These are phyloP conservation scores for Caenorhabditis sp. DNA, from an alignment of 2,888 invertebrate species.

Conservation along the genomic window DNA sequence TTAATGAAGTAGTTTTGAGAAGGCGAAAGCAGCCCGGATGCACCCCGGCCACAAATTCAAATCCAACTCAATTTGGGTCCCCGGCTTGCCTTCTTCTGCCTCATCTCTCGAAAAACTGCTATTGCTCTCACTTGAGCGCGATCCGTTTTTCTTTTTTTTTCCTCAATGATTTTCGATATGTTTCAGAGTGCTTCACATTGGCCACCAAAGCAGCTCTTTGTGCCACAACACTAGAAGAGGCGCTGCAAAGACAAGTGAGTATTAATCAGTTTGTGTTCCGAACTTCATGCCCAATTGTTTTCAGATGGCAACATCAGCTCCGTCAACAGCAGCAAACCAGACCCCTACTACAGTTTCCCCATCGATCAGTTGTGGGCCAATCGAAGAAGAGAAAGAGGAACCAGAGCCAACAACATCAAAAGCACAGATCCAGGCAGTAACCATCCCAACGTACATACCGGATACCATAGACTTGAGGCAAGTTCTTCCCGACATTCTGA, in stretches of 20 bases:
- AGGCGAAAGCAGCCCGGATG: conserved; percentile 30
- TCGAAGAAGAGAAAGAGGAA: conserved; percentile 57
- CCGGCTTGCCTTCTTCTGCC: conserved; percentile 8
- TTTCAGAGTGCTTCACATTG: conserved; percentile 82
- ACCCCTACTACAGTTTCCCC: conserved; percentile 61
- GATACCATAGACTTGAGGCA: conserved; percentile 59
- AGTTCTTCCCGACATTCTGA: neutral
- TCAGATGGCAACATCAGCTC: conserved; percentile 62
- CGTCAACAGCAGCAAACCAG: conserved; percentile 57
- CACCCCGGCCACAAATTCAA: conserved; percentile 45
- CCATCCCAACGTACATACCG: conserved; percentile 47
- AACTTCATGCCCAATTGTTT: neutral
- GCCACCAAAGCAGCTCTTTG: conserved; percentile 79
- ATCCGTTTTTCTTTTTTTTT: neutral
- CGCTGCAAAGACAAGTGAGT: conserved; percentile 69
- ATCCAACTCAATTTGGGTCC: conserved; percentile 55
- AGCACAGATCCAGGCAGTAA: conserved; percentile 30
- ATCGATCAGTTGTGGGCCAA: conserved; percentile 61
- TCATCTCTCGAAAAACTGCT: neutral
- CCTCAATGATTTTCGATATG: neutral
- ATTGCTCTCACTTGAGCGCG: neutral
- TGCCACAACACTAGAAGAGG: conserved; percentile 78
- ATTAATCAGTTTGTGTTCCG: neutral
- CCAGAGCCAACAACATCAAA: conserved; percentile 55
- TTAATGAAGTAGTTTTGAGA: conserved; percentile 60